phyloP scores from a whole-genome alignment of 2,113 vertebrate species.

The Mellivora capensis region DNA sequence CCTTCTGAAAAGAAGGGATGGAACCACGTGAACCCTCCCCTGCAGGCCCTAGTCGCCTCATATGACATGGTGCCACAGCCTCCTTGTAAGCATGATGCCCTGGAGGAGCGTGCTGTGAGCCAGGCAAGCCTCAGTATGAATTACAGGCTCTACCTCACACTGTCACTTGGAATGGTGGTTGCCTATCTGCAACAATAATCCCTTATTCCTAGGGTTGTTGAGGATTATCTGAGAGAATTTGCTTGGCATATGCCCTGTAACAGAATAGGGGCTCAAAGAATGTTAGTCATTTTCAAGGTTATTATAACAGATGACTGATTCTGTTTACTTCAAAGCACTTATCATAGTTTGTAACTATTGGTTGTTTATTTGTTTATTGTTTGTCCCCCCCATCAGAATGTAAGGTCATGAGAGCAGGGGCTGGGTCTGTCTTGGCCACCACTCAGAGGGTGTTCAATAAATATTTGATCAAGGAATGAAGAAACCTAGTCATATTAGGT shows the following conservation, averaged over 20 bases:
- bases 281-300: background rate
- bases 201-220: background rate
- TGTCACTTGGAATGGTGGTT: background rate
- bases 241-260: background rate
- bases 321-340: background rate
- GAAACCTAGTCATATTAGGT: background rate
- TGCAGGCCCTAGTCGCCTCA: background rate
- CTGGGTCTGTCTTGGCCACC: background rate
- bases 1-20: background rate
- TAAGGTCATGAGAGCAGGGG: background rate
- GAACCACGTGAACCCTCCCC: background rate
- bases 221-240: background rate
- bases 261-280: background rate
- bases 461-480: background rate
- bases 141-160: background rate
- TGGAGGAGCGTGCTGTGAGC: background rate
- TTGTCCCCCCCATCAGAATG: background rate
- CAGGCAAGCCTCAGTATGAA: background rate
- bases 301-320: background rate
- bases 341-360: background rate
- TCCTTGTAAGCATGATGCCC: background rate
- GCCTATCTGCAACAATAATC: background rate
- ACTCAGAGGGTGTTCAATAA: background rate
- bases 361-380: background rate
- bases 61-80: background rate